A percentile compares a stretch with the other conserved stretches of the same genome.
These are phyloP conservation scores for Ceyx melanurus DNA, from an alignment of 2,113 vertebrate genomes.

Conservation along the genomic window DNA sequence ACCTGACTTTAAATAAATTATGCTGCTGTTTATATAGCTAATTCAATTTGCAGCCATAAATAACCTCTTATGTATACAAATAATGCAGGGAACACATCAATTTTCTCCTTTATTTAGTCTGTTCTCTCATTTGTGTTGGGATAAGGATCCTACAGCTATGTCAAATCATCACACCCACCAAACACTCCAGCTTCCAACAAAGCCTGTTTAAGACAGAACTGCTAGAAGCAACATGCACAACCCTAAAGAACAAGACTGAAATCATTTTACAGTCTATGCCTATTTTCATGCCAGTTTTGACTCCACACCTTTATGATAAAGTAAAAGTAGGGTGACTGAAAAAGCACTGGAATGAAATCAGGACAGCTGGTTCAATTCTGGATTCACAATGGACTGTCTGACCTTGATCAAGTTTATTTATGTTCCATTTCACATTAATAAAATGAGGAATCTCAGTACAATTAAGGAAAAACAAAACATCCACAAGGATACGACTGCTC, in stretches of 20 bases:
- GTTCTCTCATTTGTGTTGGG: not conserved
- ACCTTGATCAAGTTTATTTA: not conserved
- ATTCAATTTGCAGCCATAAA: slow-evolving; percentile 21
- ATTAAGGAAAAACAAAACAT: not conserved
- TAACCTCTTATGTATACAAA: not conserved
- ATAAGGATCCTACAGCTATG: not conserved
- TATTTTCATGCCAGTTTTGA: not conserved
- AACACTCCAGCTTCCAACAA: not conserved
- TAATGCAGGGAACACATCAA: not conserved
- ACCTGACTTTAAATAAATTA: slow-evolving; percentile 22
- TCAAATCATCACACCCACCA: not conserved
- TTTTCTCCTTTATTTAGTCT: slow-evolving; percentile 2
- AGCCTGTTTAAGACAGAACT: not conserved
- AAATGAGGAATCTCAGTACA: not conserved
- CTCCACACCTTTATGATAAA: not conserved
- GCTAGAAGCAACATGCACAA: not conserved
- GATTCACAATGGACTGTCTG: not conserved
- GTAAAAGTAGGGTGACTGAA: not conserved
- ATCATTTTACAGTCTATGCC: not conserved
- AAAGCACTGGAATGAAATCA: not conserved
- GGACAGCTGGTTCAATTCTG: not conserved
- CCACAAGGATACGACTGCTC: not conserved
- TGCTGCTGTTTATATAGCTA: slow-evolving; percentile 10
- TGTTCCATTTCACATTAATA: not conserved
- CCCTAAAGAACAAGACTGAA: not conserved